Evolutionary conservation across 2,797 vertebrate species (phyloP).

Genomic region (Lycodopsis pacificus): DNA sequence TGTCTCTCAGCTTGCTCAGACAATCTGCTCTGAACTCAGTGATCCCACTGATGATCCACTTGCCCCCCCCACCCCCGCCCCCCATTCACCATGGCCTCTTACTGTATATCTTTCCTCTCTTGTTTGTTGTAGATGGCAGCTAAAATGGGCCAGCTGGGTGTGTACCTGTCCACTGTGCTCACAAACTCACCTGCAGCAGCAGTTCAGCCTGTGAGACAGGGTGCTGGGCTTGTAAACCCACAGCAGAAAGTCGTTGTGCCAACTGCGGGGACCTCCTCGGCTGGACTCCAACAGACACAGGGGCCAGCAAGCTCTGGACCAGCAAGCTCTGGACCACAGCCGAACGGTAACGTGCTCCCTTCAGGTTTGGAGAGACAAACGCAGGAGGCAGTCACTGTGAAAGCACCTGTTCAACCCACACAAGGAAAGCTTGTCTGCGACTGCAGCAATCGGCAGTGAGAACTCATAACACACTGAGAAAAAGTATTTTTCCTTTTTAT

Average conservation of each 20-base stretch:
- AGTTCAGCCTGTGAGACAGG: slow-evolving; percentile 38
- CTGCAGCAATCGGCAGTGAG: background rate
- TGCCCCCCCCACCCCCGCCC: background rate
- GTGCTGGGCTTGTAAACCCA: slow-evolving; percentile 36
- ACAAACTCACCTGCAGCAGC: slow-evolving; percentile 42
- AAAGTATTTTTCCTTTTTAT: background rate
- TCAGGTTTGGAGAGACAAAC: slow-evolving; percentile 32
- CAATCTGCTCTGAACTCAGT: slow-evolving; percentile 57
- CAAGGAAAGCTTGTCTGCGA: slow-evolving; percentile 23
- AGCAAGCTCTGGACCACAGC: slow-evolving; percentile 21
- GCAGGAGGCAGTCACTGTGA: slow-evolving; percentile 16
- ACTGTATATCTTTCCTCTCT: slow-evolving; percentile 2
- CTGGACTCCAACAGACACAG: slow-evolving; percentile 26
- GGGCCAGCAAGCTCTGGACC: slow-evolving; percentile 17
- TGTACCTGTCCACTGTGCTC: slow-evolving; percentile 58
- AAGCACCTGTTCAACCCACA: slow-evolving; percentile 20
- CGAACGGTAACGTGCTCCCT: slow-evolving; percentile 6
- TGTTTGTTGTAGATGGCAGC: slow-evolving; percentile 63
- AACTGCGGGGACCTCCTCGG: slow-evolving; percentile 7
- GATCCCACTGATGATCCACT: slow-evolving; percentile 41
- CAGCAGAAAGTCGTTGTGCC: slow-evolving; percentile 16
- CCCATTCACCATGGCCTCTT: background rate
- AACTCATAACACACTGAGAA: background rate
- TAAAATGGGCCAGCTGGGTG: slow-evolving; percentile 56
- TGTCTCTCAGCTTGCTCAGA: slow-evolving; percentile 49